phyloP scores from a whole-genome alignment of 2,888 invertebrate genomes.

The Trachelus tabidus region DNA sequence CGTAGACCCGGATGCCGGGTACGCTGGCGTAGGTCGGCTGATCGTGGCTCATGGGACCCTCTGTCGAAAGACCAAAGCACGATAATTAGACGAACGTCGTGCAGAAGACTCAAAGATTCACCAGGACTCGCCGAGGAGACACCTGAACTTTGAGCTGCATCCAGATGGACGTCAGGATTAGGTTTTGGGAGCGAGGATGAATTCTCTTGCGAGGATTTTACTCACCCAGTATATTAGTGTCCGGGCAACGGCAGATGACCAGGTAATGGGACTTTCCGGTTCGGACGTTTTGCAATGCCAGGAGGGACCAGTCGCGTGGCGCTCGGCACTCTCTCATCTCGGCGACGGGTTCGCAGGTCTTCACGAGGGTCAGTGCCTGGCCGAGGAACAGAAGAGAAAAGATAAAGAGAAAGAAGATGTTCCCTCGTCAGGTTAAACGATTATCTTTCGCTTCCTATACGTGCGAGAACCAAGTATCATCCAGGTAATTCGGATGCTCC shows the following conservation, averaged over 20 bases:
- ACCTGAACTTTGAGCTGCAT: neutral
- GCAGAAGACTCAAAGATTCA: too few relatives aligned
- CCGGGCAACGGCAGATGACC: slow-evolving; percentile 91
- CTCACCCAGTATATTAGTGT: slow-evolving; percentile 84
- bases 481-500: too few relatives aligned
- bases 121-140: too few relatives aligned
- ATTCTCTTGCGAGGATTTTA: slow-evolving; percentile 19
- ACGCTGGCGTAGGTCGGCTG: slow-evolving; percentile 94
- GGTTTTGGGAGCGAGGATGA: neutral
- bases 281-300: slow-evolving; percentile 90
- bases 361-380: slow-evolving; percentile 86
- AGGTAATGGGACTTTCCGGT: slow-evolving; percentile 95
- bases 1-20: slow-evolving; percentile 92
- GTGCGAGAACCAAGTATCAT: neutral
- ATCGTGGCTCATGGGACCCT: slow-evolving; percentile 94
- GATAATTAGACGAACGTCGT: neutral
- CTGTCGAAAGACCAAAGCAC: slow-evolving; percentile 66
- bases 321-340: slow-evolving; percentile 91
- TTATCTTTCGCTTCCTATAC: neutral
- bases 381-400: neutral
- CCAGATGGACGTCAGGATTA: neutral
- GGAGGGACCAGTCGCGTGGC: slow-evolving; percentile 90
- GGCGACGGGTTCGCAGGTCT: slow-evolving; percentile 92
- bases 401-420: neutral
- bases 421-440: too few relatives aligned